phyloP scores from a whole-genome alignment of 2,797 vertebrate genomes.

The Acipenser transmontanus region DNA sequence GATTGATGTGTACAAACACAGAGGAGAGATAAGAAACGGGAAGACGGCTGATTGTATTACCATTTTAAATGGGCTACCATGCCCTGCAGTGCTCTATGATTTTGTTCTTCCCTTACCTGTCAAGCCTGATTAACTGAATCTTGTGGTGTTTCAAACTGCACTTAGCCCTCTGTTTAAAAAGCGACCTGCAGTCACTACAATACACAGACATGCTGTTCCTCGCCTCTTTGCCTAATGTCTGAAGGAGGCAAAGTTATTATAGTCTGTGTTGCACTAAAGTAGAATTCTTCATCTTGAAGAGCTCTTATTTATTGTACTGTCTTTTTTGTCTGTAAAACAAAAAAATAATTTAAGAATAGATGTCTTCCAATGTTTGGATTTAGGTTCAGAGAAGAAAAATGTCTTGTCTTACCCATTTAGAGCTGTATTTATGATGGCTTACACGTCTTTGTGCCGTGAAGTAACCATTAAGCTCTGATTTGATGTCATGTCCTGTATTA shows the following conservation, averaged over 20 bases:
- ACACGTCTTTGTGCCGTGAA: too few species aligned
- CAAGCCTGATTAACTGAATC: slow-evolving; percentile 29
- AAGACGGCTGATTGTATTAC: slow-evolving; percentile 34
- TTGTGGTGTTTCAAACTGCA: slow-evolving; percentile 4
- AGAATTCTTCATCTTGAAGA: background rate
- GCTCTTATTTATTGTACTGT: too few species aligned
- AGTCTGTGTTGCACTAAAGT: background rate
- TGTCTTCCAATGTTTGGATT: too few species aligned
- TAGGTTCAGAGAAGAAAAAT: too few species aligned
- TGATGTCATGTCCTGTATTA: too few species aligned
- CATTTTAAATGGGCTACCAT: slow-evolving; percentile 36
- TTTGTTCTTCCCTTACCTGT: slow-evolving; percentile 26
- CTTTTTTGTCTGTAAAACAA: too few species aligned
- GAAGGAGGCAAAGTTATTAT: background rate
- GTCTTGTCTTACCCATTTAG: too few species aligned
- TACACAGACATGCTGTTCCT: background rate
- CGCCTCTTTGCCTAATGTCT: background rate
- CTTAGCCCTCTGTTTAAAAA: slow-evolving; percentile 10
- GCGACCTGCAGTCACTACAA: slow-evolving; percentile 15
- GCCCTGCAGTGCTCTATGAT: slow-evolving; percentile 14
- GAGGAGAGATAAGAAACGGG: slow-evolving; percentile 21
- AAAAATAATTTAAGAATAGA: too few species aligned
- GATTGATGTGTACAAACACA: slow-evolving; percentile 30
- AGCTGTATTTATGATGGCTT: too few species aligned
- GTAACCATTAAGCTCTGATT: too few species aligned